These are phyloP conservation scores for Catostylus mosaicus DNA, from an alignment of 30 jellyfish, hydroid and myxozoan species.

Conservation along the genomic window DNA sequence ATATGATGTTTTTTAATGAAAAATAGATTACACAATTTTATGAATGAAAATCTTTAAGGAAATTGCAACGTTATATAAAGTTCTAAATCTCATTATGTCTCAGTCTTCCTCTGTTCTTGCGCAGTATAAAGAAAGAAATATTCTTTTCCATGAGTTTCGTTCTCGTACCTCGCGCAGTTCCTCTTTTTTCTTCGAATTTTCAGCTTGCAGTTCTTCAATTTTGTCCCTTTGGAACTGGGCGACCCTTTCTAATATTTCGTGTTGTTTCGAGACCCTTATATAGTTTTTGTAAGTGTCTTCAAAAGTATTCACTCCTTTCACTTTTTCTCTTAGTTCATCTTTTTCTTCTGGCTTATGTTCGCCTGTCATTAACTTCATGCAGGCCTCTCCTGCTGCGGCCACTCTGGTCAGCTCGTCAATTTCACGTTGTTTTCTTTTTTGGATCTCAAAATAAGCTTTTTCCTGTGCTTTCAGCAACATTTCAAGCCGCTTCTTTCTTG, in stretches of 20 bases:
- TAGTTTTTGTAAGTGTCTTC: background rate
- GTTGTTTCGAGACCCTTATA: background rate
- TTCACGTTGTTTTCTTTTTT: background rate
- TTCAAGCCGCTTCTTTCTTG: background rate
- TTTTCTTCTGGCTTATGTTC: background rate
- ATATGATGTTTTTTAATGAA: no score
- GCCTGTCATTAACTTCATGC: background rate
- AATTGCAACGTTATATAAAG: no score
- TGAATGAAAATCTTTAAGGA: no score
- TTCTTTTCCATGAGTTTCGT: background rate
- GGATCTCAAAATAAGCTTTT: background rate
- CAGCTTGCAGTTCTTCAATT: background rate
- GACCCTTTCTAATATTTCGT: background rate
- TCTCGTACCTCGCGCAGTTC: background rate
- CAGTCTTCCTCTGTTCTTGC: slow-evolving; percentile 5
- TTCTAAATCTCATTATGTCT: background rate
- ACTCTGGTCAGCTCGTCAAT: background rate
- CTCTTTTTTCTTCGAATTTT: background rate
- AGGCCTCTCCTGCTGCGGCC: background rate
- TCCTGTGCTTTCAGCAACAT: background rate
- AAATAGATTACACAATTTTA: no score
- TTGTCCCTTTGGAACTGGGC: background rate
- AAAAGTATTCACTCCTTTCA: background rate
- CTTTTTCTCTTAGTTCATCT: background rate
- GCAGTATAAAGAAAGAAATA: background rate